phyloP scores from a whole-genome alignment of 2,888 invertebrate genomes.

The Stenodera caucasica region DNA sequence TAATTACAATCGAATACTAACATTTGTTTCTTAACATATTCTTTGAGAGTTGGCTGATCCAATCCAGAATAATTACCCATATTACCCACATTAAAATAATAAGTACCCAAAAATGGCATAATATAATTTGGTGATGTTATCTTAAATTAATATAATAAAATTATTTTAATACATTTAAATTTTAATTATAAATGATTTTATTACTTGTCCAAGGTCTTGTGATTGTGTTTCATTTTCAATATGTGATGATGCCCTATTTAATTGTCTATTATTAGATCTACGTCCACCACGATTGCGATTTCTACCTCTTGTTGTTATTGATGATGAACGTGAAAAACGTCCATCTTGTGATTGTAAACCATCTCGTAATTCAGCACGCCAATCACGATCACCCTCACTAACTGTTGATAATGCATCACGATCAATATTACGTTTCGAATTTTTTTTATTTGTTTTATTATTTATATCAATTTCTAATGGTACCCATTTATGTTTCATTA shows the following conservation, averaged over 20 bases:
- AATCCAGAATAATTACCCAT: constrained; percentile 46
- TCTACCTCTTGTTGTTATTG: constrained; percentile 51
- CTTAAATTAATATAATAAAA: constrained; percentile 1
- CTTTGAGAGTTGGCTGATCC: constrained; percentile 67
- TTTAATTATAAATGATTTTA: neutral
- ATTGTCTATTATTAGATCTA: constrained; percentile 54
- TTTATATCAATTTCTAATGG: constrained; percentile 85
- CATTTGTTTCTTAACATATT: constrained; percentile 89
- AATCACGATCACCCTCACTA: constrained; percentile 53
- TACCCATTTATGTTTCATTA: constrained; percentile 82
- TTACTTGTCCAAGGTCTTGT: constrained; percentile 55
- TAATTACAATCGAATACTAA: constrained; percentile 58
- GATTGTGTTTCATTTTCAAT: neutral
- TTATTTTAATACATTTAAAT: neutral
- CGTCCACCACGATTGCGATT: constrained; percentile 59
- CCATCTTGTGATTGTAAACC: constrained; percentile 35
- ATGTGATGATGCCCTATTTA: constrained; percentile 42
- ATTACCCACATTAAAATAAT: constrained; percentile 61
- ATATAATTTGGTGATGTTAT: constrained; percentile 31
- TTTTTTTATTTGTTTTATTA: constrained; percentile 70
- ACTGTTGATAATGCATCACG: constrained; percentile 51
- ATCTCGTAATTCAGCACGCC: constrained; percentile 48
- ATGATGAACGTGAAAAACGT: constrained; percentile 50
- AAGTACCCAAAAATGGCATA: constrained; percentile 64
- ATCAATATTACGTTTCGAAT: constrained; percentile 52